Conservation (phyloP, 2,113 vertebrate genomes). For the Spilogale gracilis region DNA sequence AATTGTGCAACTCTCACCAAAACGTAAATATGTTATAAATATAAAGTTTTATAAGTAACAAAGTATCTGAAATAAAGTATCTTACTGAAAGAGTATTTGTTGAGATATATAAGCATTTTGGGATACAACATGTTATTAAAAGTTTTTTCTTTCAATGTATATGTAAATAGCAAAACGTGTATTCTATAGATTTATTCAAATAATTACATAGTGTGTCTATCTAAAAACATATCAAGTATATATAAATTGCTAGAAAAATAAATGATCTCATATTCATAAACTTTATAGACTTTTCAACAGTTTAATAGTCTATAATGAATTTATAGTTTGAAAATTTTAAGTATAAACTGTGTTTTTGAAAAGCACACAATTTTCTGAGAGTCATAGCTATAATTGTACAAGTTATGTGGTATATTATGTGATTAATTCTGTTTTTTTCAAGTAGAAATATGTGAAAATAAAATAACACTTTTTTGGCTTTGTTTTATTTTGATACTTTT, state of each 20-base stretch:
- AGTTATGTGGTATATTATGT: neutral
- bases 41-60: constrained; percentile 17
- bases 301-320: neutral
- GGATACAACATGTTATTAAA: neutral
- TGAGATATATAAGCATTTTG: neutral
- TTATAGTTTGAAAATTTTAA: neutral
- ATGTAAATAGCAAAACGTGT: neutral
- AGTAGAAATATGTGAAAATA: neutral
- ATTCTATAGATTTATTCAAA: neutral
- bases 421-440: neutral
- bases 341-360: neutral
- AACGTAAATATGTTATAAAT: neutral
- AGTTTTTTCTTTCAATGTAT: neutral
- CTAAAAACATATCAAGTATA: neutral
- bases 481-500: constrained; percentile 9
- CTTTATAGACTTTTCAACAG: neutral
- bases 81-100: neutral
- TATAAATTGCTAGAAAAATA: neutral
- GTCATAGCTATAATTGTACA: neutral
- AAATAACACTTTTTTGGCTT: neutral
- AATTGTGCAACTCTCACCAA: neutral
- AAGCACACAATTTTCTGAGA: neutral
- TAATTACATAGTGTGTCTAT: neutral
- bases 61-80: neutral
- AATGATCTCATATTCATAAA: neutral